A percentile compares a stretch with the other conserved stretches of the same genome.
Conservation (phyloP, 2,113 vertebrate species). For the Anser brachyrhynchus region DNA sequence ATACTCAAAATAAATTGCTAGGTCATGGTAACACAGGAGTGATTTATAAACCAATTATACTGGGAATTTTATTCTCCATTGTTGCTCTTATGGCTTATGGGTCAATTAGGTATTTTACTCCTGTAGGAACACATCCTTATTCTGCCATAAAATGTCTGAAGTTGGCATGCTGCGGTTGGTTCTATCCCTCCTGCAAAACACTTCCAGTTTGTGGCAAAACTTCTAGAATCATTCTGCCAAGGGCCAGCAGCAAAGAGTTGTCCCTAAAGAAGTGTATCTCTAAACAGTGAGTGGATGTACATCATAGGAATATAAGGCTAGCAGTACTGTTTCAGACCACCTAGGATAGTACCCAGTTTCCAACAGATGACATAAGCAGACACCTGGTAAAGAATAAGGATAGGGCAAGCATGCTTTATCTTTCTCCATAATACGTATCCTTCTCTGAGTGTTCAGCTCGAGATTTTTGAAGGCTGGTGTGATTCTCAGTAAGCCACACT, state of each 20-base stretch:
- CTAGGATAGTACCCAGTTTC: not conserved
- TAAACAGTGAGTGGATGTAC: not conserved
- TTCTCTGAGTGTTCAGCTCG: not conserved
- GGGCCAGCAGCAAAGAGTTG: not conserved
- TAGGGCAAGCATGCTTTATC: not conserved
- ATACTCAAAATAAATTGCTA: conserved; percentile 65
- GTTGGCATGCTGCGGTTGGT: not conserved
- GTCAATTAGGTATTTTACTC: conserved; percentile 46
- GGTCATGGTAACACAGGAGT: conserved; percentile 43
- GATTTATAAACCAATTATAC: conserved; percentile 73
- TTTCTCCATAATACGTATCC: not conserved
- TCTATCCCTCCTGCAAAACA: not conserved
- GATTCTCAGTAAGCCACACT: not conserved
- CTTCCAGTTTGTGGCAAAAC: not conserved
- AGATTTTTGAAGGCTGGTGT: not conserved
- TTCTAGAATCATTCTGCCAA: not conserved
- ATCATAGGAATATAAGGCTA: not conserved
- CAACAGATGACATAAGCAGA: not conserved
- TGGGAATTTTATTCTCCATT: conserved; percentile 54
- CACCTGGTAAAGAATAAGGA: not conserved
- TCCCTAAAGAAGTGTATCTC: not conserved
- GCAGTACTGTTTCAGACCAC: not conserved
- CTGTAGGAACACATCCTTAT: not conserved
- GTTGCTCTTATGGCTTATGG: conserved; percentile 59
- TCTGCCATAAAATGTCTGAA: not conserved